phyloP scores from a whole-genome alignment of 2,888 invertebrate species.

The Beris chalybata region DNA sequence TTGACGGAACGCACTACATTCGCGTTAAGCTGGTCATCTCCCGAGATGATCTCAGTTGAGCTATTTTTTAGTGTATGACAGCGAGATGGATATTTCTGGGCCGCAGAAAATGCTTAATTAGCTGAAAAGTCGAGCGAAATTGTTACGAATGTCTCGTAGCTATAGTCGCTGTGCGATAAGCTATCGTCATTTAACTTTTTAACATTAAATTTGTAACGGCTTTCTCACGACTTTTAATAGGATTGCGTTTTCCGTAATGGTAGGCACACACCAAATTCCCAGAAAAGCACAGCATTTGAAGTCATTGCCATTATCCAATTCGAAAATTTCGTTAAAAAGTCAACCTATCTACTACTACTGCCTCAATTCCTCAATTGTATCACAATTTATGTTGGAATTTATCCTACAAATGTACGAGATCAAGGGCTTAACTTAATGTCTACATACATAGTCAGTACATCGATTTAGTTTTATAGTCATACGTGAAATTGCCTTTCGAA shows the following conservation, averaged over 20 bases:
- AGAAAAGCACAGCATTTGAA: too few species aligned
- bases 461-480: constrained; percentile 27
- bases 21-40: background rate
- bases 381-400: constrained; percentile 32
- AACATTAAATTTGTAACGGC: too few species aligned
- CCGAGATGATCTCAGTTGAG: background rate
- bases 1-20: background rate
- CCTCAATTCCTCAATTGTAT: too few species aligned
- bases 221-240: too few species aligned
- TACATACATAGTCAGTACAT: constrained; percentile 13
- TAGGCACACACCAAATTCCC: too few species aligned
- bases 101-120: constrained; percentile 1
- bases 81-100: constrained; percentile 15
- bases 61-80: constrained; percentile 6
- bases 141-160: too few species aligned
- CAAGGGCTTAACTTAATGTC: constrained; percentile 35
- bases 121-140: background rate
- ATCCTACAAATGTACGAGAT: constrained; percentile 34
- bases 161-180: too few species aligned
- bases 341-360: too few species aligned
- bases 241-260: too few species aligned
- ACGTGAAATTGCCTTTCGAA: constrained; percentile 24
- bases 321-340: too few species aligned
- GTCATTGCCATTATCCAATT: too few species aligned
- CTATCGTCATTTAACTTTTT: too few species aligned